These are phyloP conservation scores for Spatulosminthurus flaviceps DNA, from an alignment of 2,888 invertebrate species.

Conservation along the genomic window DNA sequence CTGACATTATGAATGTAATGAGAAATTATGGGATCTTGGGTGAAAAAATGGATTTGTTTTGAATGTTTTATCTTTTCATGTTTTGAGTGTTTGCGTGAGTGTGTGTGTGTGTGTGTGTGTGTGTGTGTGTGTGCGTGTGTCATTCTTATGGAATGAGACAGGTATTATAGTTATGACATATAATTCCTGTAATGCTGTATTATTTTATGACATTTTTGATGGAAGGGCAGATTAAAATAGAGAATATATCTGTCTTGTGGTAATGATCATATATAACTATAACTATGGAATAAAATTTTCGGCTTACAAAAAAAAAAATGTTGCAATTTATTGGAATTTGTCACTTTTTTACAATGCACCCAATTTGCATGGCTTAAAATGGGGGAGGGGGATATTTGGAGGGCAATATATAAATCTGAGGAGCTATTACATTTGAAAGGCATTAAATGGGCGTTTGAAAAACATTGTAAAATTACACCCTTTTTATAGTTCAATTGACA, in stretches of 20 bases:
- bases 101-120: not conserved
- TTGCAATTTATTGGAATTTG: constrained; percentile 29
- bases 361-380: no score
- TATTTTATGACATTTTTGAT: constrained; percentile 13
- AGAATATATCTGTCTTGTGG: not conserved
- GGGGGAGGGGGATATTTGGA: no score
- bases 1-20: no score
- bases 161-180: not conserved
- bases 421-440: no score
- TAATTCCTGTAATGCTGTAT: constrained; percentile 3
- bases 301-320: constrained; percentile 30
- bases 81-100: no score
- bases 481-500: no score
- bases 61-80: no score
- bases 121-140: not conserved
- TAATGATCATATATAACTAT: not conserved
- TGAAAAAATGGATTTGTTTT: no score
- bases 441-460: no score
- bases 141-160: not conserved
- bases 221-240: not conserved
- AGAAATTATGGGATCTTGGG: no score
- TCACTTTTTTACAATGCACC: not conserved
- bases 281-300: not conserved
- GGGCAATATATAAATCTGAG: no score
- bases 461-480: no score